phyloP scores from a whole-genome alignment of 2,888 invertebrate species.

The Synanthedon formicaeformis region DNA sequence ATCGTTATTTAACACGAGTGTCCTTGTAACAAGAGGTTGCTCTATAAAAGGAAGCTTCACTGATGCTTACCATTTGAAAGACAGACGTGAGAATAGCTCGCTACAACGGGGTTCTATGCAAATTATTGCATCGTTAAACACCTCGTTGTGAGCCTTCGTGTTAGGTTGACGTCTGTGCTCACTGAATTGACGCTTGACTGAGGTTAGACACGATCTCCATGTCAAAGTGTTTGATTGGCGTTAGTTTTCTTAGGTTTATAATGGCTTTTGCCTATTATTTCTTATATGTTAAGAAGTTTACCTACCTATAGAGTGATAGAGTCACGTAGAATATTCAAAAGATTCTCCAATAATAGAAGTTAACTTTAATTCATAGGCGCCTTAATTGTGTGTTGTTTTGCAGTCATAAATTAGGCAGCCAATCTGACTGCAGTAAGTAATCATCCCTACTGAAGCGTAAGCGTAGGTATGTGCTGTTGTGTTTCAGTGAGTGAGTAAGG shows the following conservation, averaged over 20 bases:
- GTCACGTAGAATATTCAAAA: too few species aligned
- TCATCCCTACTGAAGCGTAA: too few species aligned
- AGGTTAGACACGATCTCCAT: slow-evolving; percentile 33
- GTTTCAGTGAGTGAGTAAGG: too few species aligned
- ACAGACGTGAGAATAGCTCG: slow-evolving; percentile 63
- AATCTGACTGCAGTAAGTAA: too few species aligned
- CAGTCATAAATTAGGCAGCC: too few species aligned
- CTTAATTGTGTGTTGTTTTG: too few species aligned
- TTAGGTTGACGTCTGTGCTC: slow-evolving; percentile 45
- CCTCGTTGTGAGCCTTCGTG: slow-evolving; percentile 50
- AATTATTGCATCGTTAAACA: slow-evolving; percentile 69
- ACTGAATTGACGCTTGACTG: slow-evolving; percentile 17
- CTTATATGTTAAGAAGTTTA: not conserved
- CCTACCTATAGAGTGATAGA: too few species aligned
- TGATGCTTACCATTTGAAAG: slow-evolving; percentile 13
- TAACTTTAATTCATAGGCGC: too few species aligned
- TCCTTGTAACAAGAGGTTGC: slow-evolving; percentile 39
- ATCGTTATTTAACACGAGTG: too few species aligned
- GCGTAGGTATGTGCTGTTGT: too few species aligned
- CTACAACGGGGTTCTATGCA: slow-evolving; percentile 55
- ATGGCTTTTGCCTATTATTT: not conserved
- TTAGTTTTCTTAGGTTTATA: slow-evolving; percentile 30
- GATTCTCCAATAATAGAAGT: too few species aligned
- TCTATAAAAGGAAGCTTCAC: slow-evolving; percentile 41
- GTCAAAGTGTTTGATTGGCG: slow-evolving; percentile 57